Base-by-base conservation (phyloP, 2,113 vertebrate species). In the Aepyceros melampus region DNA sequence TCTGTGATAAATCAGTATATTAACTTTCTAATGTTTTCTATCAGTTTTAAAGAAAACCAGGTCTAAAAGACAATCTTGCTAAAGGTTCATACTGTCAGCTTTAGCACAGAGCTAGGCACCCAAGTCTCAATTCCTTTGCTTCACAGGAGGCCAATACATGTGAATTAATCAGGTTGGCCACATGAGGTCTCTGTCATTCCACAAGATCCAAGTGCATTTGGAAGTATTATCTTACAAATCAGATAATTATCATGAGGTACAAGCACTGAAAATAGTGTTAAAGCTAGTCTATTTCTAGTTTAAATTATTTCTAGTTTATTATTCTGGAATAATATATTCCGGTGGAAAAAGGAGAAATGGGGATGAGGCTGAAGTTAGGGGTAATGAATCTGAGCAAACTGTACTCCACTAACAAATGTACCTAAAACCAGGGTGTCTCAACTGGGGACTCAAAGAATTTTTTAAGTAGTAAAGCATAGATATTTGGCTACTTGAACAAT, bases 161-260 rank as follows among this genome's bases (percentile, higher is more conserved):
- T 95, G 82, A 98, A 98, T 98, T 97, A 98, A 98, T 91, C 93
- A 98, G 91, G 92, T 40, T 95, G 98, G 97, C 98, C 98, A 98
- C 97, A 97, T 0, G 97, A 98, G 98, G 97, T 97, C 97, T 98
- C 98, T 98, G 97, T 95, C 94, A 97, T 94, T 97, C 97, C 82
- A 98, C 91, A 98, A 98, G 95, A 16, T 58, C 33, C 36, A 92
- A 89, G 67, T 62, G 10, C 19, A 89, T 49, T 89, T 94, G 92
- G 64, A 94, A 85, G n/a, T 74, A 31, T 94, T 74, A 31, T 94
- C 56, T 83, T 97, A 51, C 40, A 89, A 98, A 84, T 91, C 45
- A 95, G 85, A 27, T 87, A 10, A 94, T 78, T 98, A 83, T 97
- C 58, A 87, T 49, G 12, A 97, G 97, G 93, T 90, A 94, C 62